These are phyloP conservation scores for Xiphias gladius DNA, from an alignment of 2,113 vertebrate genomes.

Conservation along the genomic window DNA sequence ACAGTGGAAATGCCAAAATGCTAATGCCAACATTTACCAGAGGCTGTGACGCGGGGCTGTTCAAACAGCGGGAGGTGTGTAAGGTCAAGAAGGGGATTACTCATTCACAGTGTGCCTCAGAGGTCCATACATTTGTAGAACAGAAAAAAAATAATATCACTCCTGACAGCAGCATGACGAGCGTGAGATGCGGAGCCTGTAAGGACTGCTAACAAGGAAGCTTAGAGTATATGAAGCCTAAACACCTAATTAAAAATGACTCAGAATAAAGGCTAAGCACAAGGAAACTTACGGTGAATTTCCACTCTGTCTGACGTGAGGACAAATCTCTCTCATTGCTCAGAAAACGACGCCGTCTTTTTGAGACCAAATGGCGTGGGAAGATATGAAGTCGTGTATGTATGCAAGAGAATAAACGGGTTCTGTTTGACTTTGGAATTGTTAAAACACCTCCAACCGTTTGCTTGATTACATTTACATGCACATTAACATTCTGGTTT, in stretches of 20 bases:
- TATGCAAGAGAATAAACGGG: no score
- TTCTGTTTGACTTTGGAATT: no score
- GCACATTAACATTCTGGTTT: no score
- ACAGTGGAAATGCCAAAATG: conserved; percentile 87
- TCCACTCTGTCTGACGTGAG: not conserved
- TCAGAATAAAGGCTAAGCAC: not conserved
- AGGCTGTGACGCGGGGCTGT: conserved; percentile 75
- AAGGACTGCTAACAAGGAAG: not conserved
- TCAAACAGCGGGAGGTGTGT: conserved; percentile 77
- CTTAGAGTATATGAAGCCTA: not conserved
- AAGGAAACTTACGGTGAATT: not conserved
- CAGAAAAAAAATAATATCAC: conserved; percentile 25
- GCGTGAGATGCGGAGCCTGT: not conserved
- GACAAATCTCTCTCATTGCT: not conserved
- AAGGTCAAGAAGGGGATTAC: conserved; percentile 77
- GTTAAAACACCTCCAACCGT: no score
- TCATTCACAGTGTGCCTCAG: conserved; percentile 65
- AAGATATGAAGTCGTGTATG: no score
- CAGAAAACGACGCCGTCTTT: not conserved
- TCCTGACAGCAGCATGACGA: conserved; percentile 25
- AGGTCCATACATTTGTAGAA: conserved; percentile 39
- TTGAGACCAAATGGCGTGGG: not conserved
- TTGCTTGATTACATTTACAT: no score
- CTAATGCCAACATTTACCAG: conserved; percentile 87
- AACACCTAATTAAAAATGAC: not conserved